A percentile compares a stretch with the other conserved stretches of the same genome.
Evolutionary conservation across 2,888 invertebrate species (phyloP).

Genomic region (Neocrepidodera transversa): DNA sequence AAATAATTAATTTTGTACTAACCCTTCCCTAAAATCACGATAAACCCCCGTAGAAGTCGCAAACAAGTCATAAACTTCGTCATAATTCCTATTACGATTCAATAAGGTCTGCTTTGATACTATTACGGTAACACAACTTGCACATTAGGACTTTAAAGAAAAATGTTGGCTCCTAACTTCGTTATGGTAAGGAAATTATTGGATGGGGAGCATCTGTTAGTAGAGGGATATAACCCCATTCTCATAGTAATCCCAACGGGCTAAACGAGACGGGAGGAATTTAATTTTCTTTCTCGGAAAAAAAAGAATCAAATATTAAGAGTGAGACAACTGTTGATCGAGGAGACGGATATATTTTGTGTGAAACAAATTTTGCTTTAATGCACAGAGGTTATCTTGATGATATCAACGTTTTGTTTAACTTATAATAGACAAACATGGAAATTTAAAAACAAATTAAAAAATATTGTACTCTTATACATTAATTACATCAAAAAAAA

Average conservation of each 20-base stretch:
- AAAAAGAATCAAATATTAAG: not conserved
- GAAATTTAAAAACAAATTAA: no score
- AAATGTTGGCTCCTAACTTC: conserved; percentile 14
- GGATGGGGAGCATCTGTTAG: conserved; percentile 12
- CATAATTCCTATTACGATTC: conserved; percentile 1
- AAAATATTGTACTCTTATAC: no score
- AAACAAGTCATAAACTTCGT: not conserved
- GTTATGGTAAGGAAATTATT: conserved; percentile 13
- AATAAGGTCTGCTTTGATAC: conserved; percentile 16
- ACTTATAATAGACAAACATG: no score
- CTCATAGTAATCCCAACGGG: not conserved
- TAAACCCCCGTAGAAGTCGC: not conserved
- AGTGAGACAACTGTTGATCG: not conserved
- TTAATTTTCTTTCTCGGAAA: not conserved
- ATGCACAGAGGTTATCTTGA: no score
- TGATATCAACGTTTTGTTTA: no score
- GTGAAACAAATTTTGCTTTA: no score
- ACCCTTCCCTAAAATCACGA: not conserved
- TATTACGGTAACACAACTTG: conserved; percentile 14
- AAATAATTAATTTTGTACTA: not conserved
- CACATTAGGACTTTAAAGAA: conserved; percentile 18
- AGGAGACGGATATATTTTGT: no score
- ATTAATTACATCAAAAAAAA: no score
- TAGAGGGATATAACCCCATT: not conserved
- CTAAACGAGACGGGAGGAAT: not conserved